Base-by-base conservation (phyloP, 2,888 invertebrate species). In the Sinelater perroti region DNA sequence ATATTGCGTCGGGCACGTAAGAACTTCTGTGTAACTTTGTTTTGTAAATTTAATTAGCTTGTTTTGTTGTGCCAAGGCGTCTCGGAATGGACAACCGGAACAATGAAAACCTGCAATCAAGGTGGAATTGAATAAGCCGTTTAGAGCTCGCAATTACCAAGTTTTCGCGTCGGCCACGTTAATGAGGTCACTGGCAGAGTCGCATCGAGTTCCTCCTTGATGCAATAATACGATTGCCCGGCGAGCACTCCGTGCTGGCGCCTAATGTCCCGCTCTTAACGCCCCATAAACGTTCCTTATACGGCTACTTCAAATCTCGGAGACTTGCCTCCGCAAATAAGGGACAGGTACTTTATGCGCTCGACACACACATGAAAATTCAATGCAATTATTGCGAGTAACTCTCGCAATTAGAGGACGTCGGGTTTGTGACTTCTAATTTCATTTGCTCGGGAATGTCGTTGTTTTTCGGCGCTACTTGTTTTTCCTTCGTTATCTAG, bases 241-340 rank as follows among this genome's bases (percentile, higher is more conserved):
- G 58, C 61, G 56, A 55, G 64, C 64, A 65, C 61, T 56, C 56
- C 56, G 60, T 52, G 59, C 52, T 57, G 35, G 24, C 33, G 44
- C 47, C 33, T 56, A 57, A 57, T 57, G 57, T 45, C 58, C 51
- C 52, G 33, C 54, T 57, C 49, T 69, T 70, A 70, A 70, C 68
- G 68, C 66, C 64, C 66, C 70, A 68, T 67, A 70, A 56, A 69
- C 67, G 64, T 64, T 62, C 60, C 67, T 69, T 69, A 67, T 67
- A 51, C 45, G 36, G 63, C 65, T 66, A 63, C 65, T 68, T 65
- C 64, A 65, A 65, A 68, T 65, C 64, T 62, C 59, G 56, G 63
- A 60, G 16, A 60, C 62, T 58, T 61, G 63, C 66, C 67, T 68
- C 66, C 65, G 66, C 65, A 70, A 69, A 70, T 67, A 70, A 63